A percentile compares a stretch with the other conserved stretches of the same genome.
Conservation (phyloP, 2,888 invertebrate genomes). For the Esperia sulphurella region DNA sequence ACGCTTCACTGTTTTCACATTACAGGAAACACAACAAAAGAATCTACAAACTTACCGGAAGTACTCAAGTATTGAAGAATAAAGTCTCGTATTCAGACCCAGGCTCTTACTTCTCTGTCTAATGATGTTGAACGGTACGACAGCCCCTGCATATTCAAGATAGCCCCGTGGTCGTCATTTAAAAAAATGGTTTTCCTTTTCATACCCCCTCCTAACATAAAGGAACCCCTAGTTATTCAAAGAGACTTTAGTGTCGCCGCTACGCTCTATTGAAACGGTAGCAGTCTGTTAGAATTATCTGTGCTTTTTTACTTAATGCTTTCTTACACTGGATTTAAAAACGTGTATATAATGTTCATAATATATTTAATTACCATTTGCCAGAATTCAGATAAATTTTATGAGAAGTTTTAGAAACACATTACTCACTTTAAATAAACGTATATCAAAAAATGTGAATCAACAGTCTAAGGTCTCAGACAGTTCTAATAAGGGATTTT, state of each 20-base stretch:
- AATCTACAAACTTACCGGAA: too few relatives aligned
- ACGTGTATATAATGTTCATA: too few relatives aligned
- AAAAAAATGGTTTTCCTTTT: slow-evolving; percentile 67
- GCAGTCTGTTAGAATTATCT: slow-evolving; percentile 35
- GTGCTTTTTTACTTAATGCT: slow-evolving; percentile 7
- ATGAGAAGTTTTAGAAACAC: too few relatives aligned
- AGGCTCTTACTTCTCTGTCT: slow-evolving; percentile 52
- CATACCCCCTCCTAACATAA: slow-evolving; percentile 54
- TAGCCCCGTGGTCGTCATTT: slow-evolving; percentile 56
- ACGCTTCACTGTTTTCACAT: too few relatives aligned
- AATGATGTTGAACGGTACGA: slow-evolving; percentile 72
- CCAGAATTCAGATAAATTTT: too few relatives aligned
- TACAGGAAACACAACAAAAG: too few relatives aligned
- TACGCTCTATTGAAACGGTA: slow-evolving; percentile 38
- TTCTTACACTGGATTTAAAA: not conserved
- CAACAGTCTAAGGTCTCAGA: too few relatives aligned
- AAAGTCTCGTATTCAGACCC: slow-evolving; percentile 33
- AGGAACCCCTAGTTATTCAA: slow-evolving; percentile 69
- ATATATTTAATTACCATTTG: too few relatives aligned
- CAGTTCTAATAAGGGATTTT: too few relatives aligned
- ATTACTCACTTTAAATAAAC: too few relatives aligned
- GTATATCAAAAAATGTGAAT: too few relatives aligned
- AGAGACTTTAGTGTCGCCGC: slow-evolving; percentile 54
- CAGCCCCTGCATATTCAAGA: slow-evolving; percentile 64
- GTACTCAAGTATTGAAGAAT: too few relatives aligned